Evolutionary conservation across 2,797 vertebrate genomes (phyloP).

Genomic region (Bradypodion pumilum): DNA sequence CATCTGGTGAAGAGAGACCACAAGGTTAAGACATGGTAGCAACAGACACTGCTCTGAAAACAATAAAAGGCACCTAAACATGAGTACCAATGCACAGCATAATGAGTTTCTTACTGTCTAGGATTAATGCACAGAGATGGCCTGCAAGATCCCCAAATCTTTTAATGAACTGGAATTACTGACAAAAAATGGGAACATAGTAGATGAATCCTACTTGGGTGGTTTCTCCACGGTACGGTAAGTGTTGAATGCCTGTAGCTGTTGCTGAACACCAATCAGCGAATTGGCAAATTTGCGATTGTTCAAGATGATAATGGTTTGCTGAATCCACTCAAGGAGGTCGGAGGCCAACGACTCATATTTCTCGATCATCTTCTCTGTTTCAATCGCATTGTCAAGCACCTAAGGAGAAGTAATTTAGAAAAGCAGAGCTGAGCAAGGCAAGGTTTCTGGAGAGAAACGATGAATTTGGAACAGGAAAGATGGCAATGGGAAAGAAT

Average conservation of each 20-base stretch:
- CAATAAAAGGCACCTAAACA: background rate
- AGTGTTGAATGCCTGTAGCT: constrained; percentile 97
- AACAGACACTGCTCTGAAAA: background rate
- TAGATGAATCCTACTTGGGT: constrained; percentile 84
- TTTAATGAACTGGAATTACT: constrained; percentile 7
- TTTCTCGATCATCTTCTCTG: constrained; percentile 97
- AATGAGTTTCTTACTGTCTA: background rate
- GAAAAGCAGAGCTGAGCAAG: constrained; percentile 14
- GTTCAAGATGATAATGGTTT: constrained; percentile 98
- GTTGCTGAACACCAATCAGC: constrained; percentile 93
- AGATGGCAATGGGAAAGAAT: background rate
- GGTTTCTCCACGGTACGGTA: constrained; percentile 97
- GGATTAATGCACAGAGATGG: background rate
- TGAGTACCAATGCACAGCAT: background rate
- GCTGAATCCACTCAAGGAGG: constrained; percentile 97
- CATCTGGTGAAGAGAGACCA: background rate
- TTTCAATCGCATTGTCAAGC: constrained; percentile 95
- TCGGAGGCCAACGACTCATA: constrained; percentile 96
- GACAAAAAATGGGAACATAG: background rate
- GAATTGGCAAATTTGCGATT: constrained; percentile 98
- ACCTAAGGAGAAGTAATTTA: constrained; percentile 76
- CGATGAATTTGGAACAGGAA: constrained; percentile 4
- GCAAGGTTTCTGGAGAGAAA: background rate
- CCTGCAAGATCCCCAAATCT: background rate
- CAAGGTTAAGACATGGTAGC: background rate